Conservation (phyloP, 2,888 invertebrate species). For the Trachelus iudaicus region DNA sequence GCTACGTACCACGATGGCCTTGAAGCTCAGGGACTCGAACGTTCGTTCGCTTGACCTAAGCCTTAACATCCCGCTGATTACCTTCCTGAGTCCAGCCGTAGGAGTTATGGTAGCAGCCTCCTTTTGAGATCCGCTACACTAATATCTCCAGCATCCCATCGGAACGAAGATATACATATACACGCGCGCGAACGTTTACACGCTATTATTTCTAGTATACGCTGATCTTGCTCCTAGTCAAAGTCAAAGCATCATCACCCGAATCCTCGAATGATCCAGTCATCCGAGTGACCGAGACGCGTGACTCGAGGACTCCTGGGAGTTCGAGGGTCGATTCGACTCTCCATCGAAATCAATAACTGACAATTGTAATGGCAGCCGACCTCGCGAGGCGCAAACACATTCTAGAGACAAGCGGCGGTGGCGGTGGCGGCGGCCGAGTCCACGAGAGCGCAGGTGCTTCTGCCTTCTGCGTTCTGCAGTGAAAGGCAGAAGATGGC, state of each 20-base stretch:
- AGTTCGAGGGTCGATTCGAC: not conserved
- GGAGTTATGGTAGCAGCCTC: not conserved
- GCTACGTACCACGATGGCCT: not conserved
- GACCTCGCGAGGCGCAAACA: not conserved
- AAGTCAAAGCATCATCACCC: not conserved
- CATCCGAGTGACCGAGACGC: not conserved
- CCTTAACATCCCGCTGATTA: slow-evolving; percentile 25
- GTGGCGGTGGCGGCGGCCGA: not conserved
- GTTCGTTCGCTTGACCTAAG: slow-evolving; percentile 17
- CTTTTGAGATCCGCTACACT: not conserved
- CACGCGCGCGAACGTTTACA: not conserved
- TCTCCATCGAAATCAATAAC: not conserved
- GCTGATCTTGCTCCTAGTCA: not conserved
- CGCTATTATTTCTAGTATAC: not conserved
- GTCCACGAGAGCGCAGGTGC: slow-evolving; percentile 29
- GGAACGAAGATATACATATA: not conserved
- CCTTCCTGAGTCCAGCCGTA: slow-evolving; percentile 5
- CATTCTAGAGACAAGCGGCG: not conserved
- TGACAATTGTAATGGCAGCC: not conserved
- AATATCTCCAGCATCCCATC: not conserved
- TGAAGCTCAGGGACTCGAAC: not conserved
- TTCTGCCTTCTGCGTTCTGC: slow-evolving; percentile 16
- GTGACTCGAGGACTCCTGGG: not conserved
- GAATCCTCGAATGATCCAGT: not conserved
- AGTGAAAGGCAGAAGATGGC: slow-evolving; percentile 34